Conservation (phyloP, 2,113 vertebrate species). For the Rhinolophus sinicus region DNA sequence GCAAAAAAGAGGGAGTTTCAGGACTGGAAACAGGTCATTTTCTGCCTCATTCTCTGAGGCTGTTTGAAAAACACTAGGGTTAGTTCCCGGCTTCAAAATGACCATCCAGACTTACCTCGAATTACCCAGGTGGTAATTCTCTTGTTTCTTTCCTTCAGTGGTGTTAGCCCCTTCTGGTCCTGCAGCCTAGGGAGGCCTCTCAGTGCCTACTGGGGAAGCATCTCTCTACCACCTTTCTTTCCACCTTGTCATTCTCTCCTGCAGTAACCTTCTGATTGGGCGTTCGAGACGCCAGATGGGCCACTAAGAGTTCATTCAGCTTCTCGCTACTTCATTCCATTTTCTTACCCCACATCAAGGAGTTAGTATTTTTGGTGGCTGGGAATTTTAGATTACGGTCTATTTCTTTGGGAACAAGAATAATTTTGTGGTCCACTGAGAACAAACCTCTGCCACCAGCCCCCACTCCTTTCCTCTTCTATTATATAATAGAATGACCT, state of each 20-base stretch:
- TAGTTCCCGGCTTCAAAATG: background rate
- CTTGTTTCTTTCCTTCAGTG: background rate
- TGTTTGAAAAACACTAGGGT: background rate
- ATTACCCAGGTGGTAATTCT: background rate
- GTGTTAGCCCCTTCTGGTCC: background rate
- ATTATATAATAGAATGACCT: background rate
- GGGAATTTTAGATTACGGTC: background rate
- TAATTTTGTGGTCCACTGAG: background rate
- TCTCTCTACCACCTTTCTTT: background rate
- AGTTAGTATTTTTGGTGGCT: background rate
- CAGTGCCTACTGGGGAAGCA: background rate
- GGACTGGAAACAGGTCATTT: background rate
- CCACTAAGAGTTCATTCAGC: background rate
- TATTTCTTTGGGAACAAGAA: background rate
- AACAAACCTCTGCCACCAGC: background rate
- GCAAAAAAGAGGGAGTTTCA: background rate
- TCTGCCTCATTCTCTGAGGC: background rate
- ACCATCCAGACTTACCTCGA: background rate
- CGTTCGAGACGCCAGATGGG: background rate
- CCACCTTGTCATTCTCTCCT: background rate
- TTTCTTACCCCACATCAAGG: background rate
- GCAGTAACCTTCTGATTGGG: background rate
- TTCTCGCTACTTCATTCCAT: background rate
- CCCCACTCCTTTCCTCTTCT: background rate
- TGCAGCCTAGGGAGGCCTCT: background rate